Evolutionary conservation across 2,113 vertebrate species (phyloP), one percentile per base, ranked within the genome.

Genomic region (Cygnus atratus): DNA sequence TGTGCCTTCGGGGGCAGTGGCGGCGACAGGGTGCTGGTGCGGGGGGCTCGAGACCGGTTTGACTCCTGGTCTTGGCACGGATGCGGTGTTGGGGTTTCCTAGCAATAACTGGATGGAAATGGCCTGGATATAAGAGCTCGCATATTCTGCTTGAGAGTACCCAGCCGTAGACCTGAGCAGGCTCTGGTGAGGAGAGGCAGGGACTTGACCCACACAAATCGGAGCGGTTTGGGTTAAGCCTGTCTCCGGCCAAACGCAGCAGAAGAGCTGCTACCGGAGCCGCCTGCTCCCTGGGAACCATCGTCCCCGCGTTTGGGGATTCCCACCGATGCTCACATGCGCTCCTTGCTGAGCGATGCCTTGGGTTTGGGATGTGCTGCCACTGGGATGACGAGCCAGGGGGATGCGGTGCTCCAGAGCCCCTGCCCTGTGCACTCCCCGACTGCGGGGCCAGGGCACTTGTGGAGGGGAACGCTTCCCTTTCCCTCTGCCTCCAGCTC

Each of bases 371-470:
- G 50, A 50, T 50, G 24, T 3, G 50, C 50, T 50, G 48, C 48
- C 48, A 7, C 48, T 52, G 50, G 50, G 50, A 52, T 52, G 50
- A 52, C 3, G 24, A 52, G 50, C 50, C 50, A 25, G 24, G 50
- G 50, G 50, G 50, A 26, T 52, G 50, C 25, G 24, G 50, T 25
- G 13, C 24, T 25, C 50, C 50, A 52, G 50, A 25, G 24, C 13
- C 50, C 50, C 50, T 8, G 6, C 84, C 17, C 55, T 13, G 5
- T 21, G 52, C 66, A 39, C 24, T 11, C 54, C 79, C 8, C 2
- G 0, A 28, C 9, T 9, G n/a, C 46, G 15, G 73, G 80, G 9
- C 18, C 0, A 0, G 20, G 50, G 6, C 1, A 2, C 12, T 71
- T 20, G 17, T 24, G 6, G 31, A 75, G 55, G 41, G 11, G 35